Base-by-base conservation (phyloP, 2,113 vertebrate genomes). In the Chionodraco myersi region DNA sequence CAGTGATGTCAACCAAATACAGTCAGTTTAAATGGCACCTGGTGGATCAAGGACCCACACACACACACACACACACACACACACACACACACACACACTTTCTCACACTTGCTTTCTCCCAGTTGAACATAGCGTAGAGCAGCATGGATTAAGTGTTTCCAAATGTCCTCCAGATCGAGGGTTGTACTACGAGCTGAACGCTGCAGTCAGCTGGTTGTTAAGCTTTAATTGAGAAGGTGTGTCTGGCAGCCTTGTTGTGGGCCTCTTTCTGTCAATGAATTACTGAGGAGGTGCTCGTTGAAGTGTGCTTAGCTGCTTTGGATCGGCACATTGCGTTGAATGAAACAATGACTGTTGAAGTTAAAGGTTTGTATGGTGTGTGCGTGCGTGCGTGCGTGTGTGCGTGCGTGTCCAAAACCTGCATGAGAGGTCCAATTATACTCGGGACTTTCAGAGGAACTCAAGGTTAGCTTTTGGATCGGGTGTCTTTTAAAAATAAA, bases 201-300 rank as follows among this genome's bases (percentile, higher is more conserved):
- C 86, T 82, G 77, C 73, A 60, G 62, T 86, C 41, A n/a, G 80
- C 88, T 74, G 53, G 75, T 85, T 74, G 80, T 61, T 74, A 76
- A 78, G 62, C 8, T 58, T 75, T 85, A 23, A 79, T 77, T 72
- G 62, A 59, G 65, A 64, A 77, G 68, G 44, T 77, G 45, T 51
- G 21, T 82, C 47, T 72, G 65, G 86, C 60, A 0, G 80, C 52
- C 36, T 41, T 7, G 36, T 41, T 8, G 1, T 41, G 5, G 36
- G 36, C 36, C 36, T 41, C 62, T 26, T 75, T 18, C 2, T 68
- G 63, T 10, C 18, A 9, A 51, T 48, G 72, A 82, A 1, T 75
- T 34, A 59, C n/a, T 75, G 78, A 69, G 53, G 48, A 41, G 48
- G 8, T 52, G 13, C 15, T 48, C 26, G 16, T 12, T 16, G 16